Evolutionary conservation across 1,140 invertebrate species (phyloP).

Genomic region (Drosophila mauritiana): DNA sequence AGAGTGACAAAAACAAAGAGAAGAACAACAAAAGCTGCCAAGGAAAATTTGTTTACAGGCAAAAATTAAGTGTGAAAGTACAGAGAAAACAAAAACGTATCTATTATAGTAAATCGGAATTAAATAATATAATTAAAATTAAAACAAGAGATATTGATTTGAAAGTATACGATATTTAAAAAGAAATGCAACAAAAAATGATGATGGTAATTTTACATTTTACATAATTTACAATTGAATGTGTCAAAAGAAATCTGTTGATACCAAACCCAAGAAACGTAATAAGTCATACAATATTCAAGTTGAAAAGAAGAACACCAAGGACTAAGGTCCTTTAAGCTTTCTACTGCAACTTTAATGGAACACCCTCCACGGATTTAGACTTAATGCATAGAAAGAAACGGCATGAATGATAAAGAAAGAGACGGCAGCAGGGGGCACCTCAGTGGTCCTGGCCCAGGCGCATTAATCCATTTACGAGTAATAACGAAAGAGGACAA

Average conservation of each 20-base stretch:
- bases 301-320: no score
- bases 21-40: constrained; percentile 37
- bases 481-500: constrained; percentile 50
- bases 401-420: neutral
- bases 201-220: neutral
- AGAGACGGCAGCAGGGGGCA: constrained; percentile 1
- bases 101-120: no score
- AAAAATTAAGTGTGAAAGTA: constrained; percentile 1
- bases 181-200: neutral
- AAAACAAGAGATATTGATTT: neutral
- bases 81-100: neutral
- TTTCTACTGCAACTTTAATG: constrained; percentile 5
- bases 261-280: no score
- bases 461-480: constrained; percentile 50
- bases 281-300: no score
- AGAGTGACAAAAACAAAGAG: constrained; percentile 63
- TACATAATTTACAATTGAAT: neutral
- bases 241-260: no score
- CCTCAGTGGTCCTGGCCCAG: neutral
- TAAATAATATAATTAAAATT: neutral
- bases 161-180: neutral
- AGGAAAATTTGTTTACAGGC: constrained; percentile 21
- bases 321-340: neutral
- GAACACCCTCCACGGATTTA: constrained; percentile 4
- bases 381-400: constrained; percentile 17